A percentile compares a stretch with the other conserved stretches of the same genome.
Conservation (phyloP, 2,113 vertebrate genomes). For the Callocephalon fimbriatum region DNA sequence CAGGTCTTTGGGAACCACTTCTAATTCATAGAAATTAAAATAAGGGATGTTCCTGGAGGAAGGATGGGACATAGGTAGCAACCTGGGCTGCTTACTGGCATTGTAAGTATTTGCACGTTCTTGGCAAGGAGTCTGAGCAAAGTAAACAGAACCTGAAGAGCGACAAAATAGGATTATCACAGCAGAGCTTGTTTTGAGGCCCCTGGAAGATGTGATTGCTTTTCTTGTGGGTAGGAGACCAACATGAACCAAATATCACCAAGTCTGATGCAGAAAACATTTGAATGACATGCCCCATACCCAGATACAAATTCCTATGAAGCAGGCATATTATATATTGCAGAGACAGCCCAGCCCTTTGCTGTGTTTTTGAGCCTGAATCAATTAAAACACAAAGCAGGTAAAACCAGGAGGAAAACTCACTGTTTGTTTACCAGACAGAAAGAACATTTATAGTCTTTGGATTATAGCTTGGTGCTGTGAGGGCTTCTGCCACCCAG, state of each 20-base stretch:
- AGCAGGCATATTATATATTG: neutral
- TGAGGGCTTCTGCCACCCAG: neutral
- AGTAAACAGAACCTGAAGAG: neutral
- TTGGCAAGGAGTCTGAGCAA: neutral
- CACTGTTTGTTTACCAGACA: conserved; percentile 16
- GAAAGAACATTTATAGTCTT: neutral
- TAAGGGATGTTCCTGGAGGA: neutral
- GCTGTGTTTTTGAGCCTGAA: neutral
- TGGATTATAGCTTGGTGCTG: conserved; percentile 31
- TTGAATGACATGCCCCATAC: neutral
- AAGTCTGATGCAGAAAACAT: neutral
- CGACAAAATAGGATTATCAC: neutral
- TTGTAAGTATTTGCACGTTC: neutral
- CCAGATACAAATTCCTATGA: neutral
- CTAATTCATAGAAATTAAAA: neutral
- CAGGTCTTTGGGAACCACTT: neutral
- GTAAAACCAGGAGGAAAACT: neutral
- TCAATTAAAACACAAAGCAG: neutral
- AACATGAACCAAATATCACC: neutral
- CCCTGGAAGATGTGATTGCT: neutral
- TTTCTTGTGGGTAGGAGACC: neutral
- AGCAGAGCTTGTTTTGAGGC: neutral
- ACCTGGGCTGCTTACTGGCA: neutral
- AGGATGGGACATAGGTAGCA: neutral
- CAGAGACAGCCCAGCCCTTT: neutral